These are phyloP conservation scores for Vulpes lagopus DNA, from an alignment of 2,113 vertebrate genomes.

Conservation along the genomic window DNA sequence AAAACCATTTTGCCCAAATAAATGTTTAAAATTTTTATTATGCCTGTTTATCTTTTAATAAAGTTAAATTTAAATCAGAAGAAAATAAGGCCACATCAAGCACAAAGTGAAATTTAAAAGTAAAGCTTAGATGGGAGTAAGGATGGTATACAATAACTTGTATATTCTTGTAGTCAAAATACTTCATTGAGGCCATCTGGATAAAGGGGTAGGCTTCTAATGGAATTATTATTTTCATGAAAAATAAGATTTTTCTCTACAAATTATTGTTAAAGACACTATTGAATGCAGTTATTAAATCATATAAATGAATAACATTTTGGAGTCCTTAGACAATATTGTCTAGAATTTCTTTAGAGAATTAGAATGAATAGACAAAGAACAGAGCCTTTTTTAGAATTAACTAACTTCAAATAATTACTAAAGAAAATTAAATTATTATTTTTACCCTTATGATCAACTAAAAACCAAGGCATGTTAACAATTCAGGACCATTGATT, in stretches of 20 bases:
- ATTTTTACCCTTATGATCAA: background rate
- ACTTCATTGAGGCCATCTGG: background rate
- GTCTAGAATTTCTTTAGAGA: background rate
- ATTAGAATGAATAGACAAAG: background rate
- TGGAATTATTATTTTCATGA: background rate
- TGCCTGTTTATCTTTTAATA: background rate
- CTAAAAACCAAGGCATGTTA: background rate
- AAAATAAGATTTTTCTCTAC: background rate
- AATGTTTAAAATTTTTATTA: background rate
- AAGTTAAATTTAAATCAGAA: background rate
- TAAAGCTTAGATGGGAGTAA: background rate
- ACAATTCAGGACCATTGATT: background rate
- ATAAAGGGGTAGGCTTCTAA: background rate
- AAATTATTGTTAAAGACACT: background rate
- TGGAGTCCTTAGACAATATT: background rate
- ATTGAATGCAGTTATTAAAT: background rate
- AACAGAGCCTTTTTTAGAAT: background rate
- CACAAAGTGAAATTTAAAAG: slow-evolving; percentile 23
- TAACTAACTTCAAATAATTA: slow-evolving; percentile 47
- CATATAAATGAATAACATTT: background rate
- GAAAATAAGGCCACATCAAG: background rate
- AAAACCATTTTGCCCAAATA: background rate
- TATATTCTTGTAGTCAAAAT: background rate
- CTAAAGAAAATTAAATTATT: background rate
- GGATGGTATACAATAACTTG: background rate